These are phyloP conservation scores for Pogonocherus hispidulus DNA, from an alignment of 2,888 invertebrate species.

Conservation along the genomic window DNA sequence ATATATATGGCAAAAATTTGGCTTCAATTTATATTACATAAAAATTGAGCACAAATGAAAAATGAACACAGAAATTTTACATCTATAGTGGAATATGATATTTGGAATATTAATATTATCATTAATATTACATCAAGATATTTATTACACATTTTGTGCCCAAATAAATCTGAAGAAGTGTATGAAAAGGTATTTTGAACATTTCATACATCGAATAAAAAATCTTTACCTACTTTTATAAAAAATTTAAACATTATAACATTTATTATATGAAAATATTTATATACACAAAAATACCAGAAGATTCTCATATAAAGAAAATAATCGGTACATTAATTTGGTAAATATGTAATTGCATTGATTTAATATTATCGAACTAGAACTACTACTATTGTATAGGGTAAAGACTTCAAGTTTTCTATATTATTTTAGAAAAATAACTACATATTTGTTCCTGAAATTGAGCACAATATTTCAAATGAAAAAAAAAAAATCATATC, in stretches of 20 bases:
- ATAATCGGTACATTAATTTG: slow-evolving; percentile 7
- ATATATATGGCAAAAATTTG: slow-evolving; percentile 61
- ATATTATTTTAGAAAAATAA: slow-evolving; percentile 24
- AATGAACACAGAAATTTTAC: slow-evolving; percentile 49
- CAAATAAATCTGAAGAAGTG: slow-evolving; percentile 30
- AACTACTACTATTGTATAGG: no score
- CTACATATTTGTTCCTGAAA: slow-evolving; percentile 11
- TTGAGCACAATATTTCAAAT: slow-evolving; percentile 17
- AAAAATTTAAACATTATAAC: slow-evolving; percentile 27
- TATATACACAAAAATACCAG: slow-evolving; percentile 23
- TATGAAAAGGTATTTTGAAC: background rate
- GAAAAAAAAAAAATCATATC: background rate
- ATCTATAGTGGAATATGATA: slow-evolving; percentile 45
- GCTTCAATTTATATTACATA: slow-evolving; percentile 54
- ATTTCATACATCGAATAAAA: background rate
- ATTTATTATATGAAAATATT: slow-evolving; percentile 29
- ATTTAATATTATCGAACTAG: no score
- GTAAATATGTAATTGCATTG: slow-evolving; percentile 1
- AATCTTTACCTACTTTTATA: slow-evolving; percentile 21
- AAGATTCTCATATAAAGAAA: background rate
- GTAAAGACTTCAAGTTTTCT: slow-evolving; percentile 2
- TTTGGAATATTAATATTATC: slow-evolving; percentile 34
- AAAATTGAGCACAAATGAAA: slow-evolving; percentile 58
- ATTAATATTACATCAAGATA: slow-evolving; percentile 34
- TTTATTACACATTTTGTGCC: slow-evolving; percentile 40